These are phyloP conservation scores for Neuroscelio doddi DNA, from an alignment of 2,888 invertebrate species.

Conservation along the genomic window DNA sequence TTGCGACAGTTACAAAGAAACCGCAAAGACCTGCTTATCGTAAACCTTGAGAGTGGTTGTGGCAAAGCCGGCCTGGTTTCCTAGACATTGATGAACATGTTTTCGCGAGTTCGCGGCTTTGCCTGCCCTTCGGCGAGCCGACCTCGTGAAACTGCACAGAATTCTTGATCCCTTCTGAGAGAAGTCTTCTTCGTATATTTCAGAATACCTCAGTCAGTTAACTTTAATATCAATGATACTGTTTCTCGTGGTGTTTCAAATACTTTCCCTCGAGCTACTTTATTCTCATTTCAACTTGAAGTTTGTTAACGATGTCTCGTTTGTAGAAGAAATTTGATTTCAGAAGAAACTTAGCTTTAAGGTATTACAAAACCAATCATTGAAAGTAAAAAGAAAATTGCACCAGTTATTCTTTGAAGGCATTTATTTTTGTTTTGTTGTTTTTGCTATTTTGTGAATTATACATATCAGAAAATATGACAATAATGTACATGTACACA, in stretches of 20 bases:
- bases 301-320: too few relatives aligned
- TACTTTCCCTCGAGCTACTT: neutral
- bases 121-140: slow-evolving; percentile 22
- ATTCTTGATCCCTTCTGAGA: slow-evolving; percentile 20
- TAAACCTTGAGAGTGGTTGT: slow-evolving; percentile 41
- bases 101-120: slow-evolving; percentile 43
- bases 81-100: slow-evolving; percentile 54
- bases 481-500: too few relatives aligned
- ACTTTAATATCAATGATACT: slow-evolving; percentile 3
- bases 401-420: neutral
- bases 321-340: too few relatives aligned
- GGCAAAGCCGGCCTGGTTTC: slow-evolving; percentile 56
- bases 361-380: neutral
- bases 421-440: neutral
- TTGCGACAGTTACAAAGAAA: slow-evolving; percentile 48
- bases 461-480: too few relatives aligned
- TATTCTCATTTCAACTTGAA: neutral
- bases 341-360: too few relatives aligned
- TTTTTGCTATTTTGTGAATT: too few relatives aligned
- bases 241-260: neutral
- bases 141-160: slow-evolving; percentile 25
- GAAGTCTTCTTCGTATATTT: too few relatives aligned
- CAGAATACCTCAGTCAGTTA: too few relatives aligned
- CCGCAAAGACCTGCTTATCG: slow-evolving; percentile 44
- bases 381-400: neutral